Conservation (phyloP, 2,888 invertebrate genomes). For the Tryphoninae sp. region DNA sequence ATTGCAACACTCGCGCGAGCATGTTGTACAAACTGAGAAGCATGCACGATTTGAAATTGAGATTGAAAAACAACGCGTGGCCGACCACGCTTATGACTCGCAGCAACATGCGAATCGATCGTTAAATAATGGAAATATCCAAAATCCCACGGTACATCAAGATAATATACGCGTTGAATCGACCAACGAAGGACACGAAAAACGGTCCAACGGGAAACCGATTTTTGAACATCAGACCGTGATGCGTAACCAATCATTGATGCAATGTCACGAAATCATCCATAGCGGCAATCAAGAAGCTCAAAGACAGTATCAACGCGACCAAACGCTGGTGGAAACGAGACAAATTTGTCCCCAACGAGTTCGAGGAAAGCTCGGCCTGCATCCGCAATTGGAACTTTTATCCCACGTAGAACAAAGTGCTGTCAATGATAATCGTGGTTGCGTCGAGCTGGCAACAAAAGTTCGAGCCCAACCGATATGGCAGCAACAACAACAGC, state of each 20-base stretch:
- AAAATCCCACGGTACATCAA: conserved; percentile 75
- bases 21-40: conserved; percentile 70
- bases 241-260: conserved; percentile 73
- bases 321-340: conserved; percentile 75
- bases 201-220: conserved; percentile 70
- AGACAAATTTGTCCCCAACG: conserved; percentile 78
- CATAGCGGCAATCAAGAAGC: conserved; percentile 74
- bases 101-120: conserved; percentile 77
- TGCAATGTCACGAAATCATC: conserved; percentile 76
- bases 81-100: conserved; percentile 78
- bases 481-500: conserved; percentile 61
- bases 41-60: conserved; percentile 74
- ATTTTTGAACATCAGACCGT: conserved; percentile 73
- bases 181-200: conserved; percentile 72
- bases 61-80: conserved; percentile 76
- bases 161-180: conserved; percentile 71
- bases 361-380: conserved; percentile 71
- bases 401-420: conserved; percentile 26
- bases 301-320: conserved; percentile 74
- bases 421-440: conserved; percentile 62
- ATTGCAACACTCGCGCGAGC: conserved; percentile 74
- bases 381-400: conserved; percentile 67
- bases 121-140: conserved; percentile 78
- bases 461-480: conserved; percentile 10
- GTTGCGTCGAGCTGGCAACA: conserved; percentile 23